Conservation (phyloP, 2,113 vertebrate genomes). For the Tragelaphus strepsiceros region DNA sequence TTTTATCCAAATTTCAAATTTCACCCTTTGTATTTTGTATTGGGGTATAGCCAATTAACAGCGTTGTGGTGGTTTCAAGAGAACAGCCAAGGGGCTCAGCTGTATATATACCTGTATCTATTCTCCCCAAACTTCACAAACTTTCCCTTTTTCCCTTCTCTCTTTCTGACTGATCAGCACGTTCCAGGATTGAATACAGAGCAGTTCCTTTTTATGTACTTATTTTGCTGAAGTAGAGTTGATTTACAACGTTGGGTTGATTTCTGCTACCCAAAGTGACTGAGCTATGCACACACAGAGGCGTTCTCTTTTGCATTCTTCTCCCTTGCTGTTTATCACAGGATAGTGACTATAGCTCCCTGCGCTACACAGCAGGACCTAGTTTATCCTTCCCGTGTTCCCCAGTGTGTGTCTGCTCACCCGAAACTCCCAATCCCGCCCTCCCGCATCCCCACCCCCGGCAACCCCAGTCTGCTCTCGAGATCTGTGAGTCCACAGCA, state of each 20-base stretch:
- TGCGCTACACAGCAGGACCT: not conserved
- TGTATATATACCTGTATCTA: accelerated
- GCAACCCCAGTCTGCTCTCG: not conserved
- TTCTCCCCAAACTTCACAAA: not conserved
- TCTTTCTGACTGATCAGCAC: not conserved
- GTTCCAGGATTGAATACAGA: not conserved
- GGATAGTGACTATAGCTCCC: not conserved
- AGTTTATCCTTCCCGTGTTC: not conserved
- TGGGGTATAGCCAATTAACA: not conserved
- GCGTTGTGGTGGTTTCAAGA: not conserved
- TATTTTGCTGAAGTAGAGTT: not conserved
- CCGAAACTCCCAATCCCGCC: not conserved
- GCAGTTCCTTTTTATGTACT: not conserved
- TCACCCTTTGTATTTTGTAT: not conserved
- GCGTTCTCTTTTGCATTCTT: not conserved
- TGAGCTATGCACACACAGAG: not conserved
- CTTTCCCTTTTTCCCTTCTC: accelerated
- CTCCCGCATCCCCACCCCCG: not conserved
- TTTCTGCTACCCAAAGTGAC: not conserved
- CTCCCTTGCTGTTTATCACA: not conserved
- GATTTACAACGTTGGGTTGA: not conserved
- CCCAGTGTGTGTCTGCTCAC: not conserved
- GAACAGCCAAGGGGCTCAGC: not conserved
- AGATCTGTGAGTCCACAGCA: not conserved
- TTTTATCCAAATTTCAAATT: not conserved